Evolutionary conservation across 2,113 vertebrate genomes (phyloP), one percentile per base, ranked within the genome.

Genomic region (Acinonyx jubatus): DNA sequence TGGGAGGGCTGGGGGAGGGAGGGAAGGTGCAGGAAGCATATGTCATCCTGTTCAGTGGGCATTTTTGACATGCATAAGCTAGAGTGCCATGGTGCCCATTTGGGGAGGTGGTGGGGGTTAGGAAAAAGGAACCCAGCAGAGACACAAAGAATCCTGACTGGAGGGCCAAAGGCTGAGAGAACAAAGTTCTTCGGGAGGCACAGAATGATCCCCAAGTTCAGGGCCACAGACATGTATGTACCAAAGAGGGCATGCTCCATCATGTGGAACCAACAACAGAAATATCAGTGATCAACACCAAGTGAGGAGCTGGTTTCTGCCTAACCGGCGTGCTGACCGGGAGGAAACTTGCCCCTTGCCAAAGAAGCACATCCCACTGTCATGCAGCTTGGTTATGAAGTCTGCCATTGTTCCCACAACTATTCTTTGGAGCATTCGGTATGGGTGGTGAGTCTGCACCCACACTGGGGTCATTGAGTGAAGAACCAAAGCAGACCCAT

Each of bases 191-290:
- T 63, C 31, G 55, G 68, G 38, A 90, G 61, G 41, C 86, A 19
- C 38, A 25, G 80, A 45, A 33, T 7, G 25, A 15, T 10, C 11
- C 21, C 14, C 0, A 0, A 21, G n/a, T 38, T 31, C 41, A 27
- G 41, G 4, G 21, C 50, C 33, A 29, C 33, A 1, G 38, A 29
- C 1, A 0, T 3, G 25, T 1, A 5, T 0, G 4, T 0, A 6
- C 48, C 8, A 2, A 50, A 48, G 36, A 38, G 71, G 27, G 1
- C 5, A 3, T 0, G 33, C 45, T 15, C 91, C 48, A 2, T 10
- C 11, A 0, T 45, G 8, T 36, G 31, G 36, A 45, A 41, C 5
- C 14, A 27, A 38, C 61, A 16, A 1, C 0, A 25, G 33, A 50
- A 25, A 31, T 18, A n/a, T 0, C 78, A 5, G 13, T 4, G 21